Base-by-base conservation (phyloP, 2,113 vertebrate species). In the Thinocorus orbignyianus region DNA sequence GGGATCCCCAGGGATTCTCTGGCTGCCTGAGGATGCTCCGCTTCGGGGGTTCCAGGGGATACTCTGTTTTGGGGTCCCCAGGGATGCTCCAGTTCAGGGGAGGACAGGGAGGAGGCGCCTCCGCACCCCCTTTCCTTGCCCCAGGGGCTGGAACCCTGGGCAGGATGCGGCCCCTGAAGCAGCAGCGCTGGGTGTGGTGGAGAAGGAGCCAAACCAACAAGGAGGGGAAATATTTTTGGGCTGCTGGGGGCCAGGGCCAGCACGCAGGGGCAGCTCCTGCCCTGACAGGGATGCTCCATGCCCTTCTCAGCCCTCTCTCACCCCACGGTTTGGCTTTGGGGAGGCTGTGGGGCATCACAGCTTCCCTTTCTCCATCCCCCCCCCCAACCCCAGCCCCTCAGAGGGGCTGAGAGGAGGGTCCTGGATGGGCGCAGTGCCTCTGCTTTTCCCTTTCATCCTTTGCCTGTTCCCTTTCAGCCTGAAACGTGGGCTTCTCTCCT, bases 371-470 rank as follows among this genome's bases (percentile, higher is more conserved):
- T 17, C 18, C 19, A 18, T 3, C 33, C 7, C 4, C n/a, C 23
- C 17, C 31, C 22, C 5, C 48, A 22, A 26, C 15, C 23, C 18
- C 33, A 20, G 9, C 8, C 61, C n/a, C 41, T 41, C 5, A 0
- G 25, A 8, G 24, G 6, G 6, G 35, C 69, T 28, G 39, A n/a
- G 12, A 31, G 26, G 35, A 37, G 35, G 57, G 51, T 89, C 61
- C 55, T 0, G 3, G 42, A 30, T 2, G 1, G 46, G 31, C 7
- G 1, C 48, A 46, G 39, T 0, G 2, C 12, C 37, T 61, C 31
- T 4, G 48, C 64, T 51, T 37, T 49, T 70, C 58, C 74, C 46
- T 95, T 88, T 64, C 88, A 66, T 87, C 66, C 79, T 31, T 62
- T 55, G 69, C 82, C 90, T 54, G 70, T 76, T 93, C 86, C 66